These are phyloP conservation scores for Bovichtus diacanthus DNA, from an alignment of 2,797 vertebrate species.

Conservation along the genomic window DNA sequence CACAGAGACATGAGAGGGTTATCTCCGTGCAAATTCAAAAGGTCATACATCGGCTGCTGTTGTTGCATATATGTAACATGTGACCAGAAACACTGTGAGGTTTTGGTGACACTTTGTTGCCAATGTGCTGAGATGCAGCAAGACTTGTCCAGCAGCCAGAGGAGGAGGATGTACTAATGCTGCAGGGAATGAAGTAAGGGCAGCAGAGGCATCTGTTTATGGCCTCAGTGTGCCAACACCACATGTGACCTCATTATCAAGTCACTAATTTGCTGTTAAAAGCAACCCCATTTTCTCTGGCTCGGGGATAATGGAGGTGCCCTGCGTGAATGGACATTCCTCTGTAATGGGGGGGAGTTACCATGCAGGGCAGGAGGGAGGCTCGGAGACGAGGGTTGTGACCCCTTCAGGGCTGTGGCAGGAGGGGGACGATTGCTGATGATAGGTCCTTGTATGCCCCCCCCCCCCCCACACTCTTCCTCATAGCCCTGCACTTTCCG, in stretches of 20 bases:
- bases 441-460: conserved; percentile 71
- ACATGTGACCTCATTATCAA: conserved; percentile 83
- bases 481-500: conserved; percentile 46
- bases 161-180: conserved; percentile 53
- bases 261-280: conserved; percentile 87
- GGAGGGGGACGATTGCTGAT: conserved; percentile 79
- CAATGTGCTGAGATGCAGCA: conserved; percentile 37
- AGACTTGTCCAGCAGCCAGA: conserved; percentile 22
- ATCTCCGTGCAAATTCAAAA: neutral
- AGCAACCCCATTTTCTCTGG: conserved; percentile 78
- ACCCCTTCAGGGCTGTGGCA: conserved; percentile 75
- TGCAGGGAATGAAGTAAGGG: conserved; percentile 56
- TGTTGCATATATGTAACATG: neutral
- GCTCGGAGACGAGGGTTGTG: conserved; percentile 71
- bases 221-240: conserved; percentile 73
- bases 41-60: neutral
- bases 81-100: neutral
- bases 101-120: conserved; percentile 22
- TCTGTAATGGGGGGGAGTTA: conserved; percentile 82
- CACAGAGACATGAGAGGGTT: neutral
- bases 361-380: conserved; percentile 56
- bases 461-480: conserved; percentile 40
- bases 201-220: conserved; percentile 71
- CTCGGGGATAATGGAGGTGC: conserved; percentile 77
- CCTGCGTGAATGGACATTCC: conserved; percentile 85